Conservation (phyloP, 1,140 invertebrate genomes). For the Drosophila bipectinata region DNA sequence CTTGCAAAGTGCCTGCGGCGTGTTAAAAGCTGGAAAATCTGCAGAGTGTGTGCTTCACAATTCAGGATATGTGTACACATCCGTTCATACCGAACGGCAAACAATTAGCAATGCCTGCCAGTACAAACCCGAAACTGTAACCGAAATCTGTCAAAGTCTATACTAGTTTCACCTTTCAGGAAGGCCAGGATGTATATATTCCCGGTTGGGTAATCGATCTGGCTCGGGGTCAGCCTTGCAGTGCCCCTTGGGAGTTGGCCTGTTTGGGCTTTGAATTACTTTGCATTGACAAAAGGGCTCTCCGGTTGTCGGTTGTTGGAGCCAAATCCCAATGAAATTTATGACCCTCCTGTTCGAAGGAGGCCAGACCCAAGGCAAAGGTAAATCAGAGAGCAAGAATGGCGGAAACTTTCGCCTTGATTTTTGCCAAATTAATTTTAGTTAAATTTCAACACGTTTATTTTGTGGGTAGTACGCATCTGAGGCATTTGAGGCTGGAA, state of each 20-base stretch:
- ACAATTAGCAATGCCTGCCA: not conserved
- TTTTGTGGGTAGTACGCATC: constrained; percentile 46
- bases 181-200: constrained; percentile 2
- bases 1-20: constrained; percentile 5
- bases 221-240: constrained; percentile 8
- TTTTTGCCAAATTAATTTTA: constrained; percentile 67
- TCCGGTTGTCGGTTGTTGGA: constrained; percentile 3
- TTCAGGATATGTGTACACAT: not conserved
- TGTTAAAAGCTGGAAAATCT: constrained; percentile 5
- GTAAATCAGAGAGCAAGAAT: constrained; percentile 52
- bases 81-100: constrained; percentile 5
- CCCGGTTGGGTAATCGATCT: constrained; percentile 39
- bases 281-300: constrained; percentile 37
- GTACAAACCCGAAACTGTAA: too few relatives aligned
- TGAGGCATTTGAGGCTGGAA: not conserved
- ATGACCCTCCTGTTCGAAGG: constrained; percentile 35
- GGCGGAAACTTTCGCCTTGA: constrained; percentile 48
- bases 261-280: constrained; percentile 42
- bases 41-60: not conserved
- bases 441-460: constrained; percentile 62
- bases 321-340: constrained; percentile 44
- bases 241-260: not conserved
- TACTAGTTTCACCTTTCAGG: not conserved
- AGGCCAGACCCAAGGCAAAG: not conserved
- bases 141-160: too few relatives aligned